Percentiles rank a stretch among this genome's conserved stretches.
phyloP scores from a whole-genome alignment of 2,797 vertebrate genomes.

The Pseudochirops corinnae region DNA sequence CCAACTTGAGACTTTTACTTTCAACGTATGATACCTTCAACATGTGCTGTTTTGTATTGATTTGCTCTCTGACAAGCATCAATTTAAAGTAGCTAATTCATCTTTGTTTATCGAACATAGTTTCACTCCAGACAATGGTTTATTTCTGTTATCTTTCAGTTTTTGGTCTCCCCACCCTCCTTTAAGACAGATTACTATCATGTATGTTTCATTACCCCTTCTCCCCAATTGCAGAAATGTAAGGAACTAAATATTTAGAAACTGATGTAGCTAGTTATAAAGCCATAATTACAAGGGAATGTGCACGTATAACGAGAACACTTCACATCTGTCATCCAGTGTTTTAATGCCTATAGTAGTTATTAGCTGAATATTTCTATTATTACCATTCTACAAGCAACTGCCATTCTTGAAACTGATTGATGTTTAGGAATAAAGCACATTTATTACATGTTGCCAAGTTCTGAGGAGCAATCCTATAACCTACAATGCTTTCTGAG shows the following conservation, averaged over 20 bases:
- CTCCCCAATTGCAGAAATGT: conserved; percentile 48
- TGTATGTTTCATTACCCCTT: conserved; percentile 55
- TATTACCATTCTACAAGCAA: conserved; percentile 80
- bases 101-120: not conserved
- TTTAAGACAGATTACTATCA: conserved; percentile 27
- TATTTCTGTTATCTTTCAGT: conserved; percentile 54
- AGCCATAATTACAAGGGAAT: conserved; percentile 80
- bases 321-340: conserved; percentile 70
- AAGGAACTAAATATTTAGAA: conserved; percentile 82
- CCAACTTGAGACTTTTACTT: not conserved
- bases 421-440: conserved; percentile 84
- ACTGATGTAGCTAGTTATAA: conserved; percentile 75
- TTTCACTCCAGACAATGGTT: conserved; percentile 50
- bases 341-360: conserved; percentile 77
- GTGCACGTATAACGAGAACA: conserved; percentile 72
- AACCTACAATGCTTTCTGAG: conserved; percentile 80
- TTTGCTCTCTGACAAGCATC: conserved; percentile 29
- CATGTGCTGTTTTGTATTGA: conserved; percentile 36
- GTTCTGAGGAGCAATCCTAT: conserved; percentile 81
- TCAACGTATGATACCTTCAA: conserved; percentile 51
- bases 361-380: conserved; percentile 82
- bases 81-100: conserved; percentile 44
- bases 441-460: conserved; percentile 83
- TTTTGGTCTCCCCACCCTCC: conserved; percentile 49
- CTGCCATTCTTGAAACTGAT: conserved; percentile 84